phyloP scores from a whole-genome alignment of 2,113 vertebrate genomes.

The Anhinga anhinga region DNA sequence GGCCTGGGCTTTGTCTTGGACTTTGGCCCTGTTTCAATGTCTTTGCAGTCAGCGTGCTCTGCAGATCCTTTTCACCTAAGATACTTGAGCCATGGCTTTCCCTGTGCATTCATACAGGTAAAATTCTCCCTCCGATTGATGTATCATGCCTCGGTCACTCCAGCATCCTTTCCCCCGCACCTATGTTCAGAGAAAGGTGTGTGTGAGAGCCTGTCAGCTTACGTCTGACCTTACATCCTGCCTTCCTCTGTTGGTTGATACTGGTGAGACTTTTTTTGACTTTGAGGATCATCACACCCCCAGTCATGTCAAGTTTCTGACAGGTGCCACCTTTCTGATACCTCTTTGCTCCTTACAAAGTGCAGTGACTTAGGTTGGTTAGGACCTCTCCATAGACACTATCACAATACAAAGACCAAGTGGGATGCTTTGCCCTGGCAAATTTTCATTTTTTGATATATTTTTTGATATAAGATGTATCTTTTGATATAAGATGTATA shows the following conservation, averaged over 20 bases:
- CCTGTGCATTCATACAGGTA: not conserved
- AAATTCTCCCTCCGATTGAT: fast-evolving
- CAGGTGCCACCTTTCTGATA: not conserved
- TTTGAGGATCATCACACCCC: not conserved
- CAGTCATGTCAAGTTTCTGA: not conserved
- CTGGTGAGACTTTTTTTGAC: not conserved
- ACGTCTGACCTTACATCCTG: not conserved
- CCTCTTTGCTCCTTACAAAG: not conserved
- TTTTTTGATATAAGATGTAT: too few relatives aligned
- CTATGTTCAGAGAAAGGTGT: not conserved
- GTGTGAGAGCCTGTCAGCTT: not conserved
- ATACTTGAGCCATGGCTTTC: not conserved
- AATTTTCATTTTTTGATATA: not conserved
- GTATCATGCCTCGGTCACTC: fast-evolving
- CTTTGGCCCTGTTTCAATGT: not conserved
- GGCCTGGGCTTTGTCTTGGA: not conserved
- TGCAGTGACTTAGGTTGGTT: not conserved
- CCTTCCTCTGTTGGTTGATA: not conserved
- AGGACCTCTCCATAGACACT: not conserved
- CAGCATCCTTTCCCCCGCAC: not conserved
- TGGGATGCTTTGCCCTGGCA: not conserved
- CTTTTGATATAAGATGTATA: too few relatives aligned
- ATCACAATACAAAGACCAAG: not conserved
- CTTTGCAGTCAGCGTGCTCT: not conserved
- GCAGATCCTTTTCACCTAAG: not conserved